These are phyloP conservation scores for Aphaenogaster floridana DNA, from an alignment of 1,140 invertebrate species.

Conservation along the genomic window DNA sequence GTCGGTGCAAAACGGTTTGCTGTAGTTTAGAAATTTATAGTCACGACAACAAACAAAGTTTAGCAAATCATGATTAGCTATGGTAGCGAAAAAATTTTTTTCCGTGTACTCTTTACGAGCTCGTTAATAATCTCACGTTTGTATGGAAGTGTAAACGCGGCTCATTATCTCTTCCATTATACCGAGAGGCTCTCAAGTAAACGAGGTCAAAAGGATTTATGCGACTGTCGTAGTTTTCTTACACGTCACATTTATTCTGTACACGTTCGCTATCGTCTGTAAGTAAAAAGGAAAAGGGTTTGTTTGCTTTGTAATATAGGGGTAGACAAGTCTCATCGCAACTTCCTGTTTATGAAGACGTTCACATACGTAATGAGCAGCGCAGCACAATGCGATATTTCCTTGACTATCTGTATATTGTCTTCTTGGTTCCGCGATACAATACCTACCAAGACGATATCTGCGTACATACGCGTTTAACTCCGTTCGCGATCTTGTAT, in stretches of 20 bases:
- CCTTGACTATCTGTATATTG: slow-evolving; percentile 6
- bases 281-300: neutral
- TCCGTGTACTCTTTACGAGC: slow-evolving; percentile 1
- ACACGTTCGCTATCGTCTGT: too few species aligned
- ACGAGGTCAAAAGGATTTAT: neutral
- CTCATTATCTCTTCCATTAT: slow-evolving; percentile 43
- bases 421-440: neutral
- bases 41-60: too few species aligned
- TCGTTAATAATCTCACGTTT: slow-evolving; percentile 28
- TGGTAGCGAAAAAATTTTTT: too few species aligned
- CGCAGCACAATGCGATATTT: neutral
- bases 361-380: slow-evolving; percentile 31
- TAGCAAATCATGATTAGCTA: too few species aligned
- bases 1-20: too few species aligned
- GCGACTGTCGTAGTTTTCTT: neutral
- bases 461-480: slow-evolving; percentile 12
- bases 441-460: neutral
- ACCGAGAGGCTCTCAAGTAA: neutral
- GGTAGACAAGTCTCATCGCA: slow-evolving; percentile 4
- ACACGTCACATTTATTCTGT: neutral
- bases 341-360: slow-evolving; percentile 1
- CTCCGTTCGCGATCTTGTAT: slow-evolving; percentile 31
- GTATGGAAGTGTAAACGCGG: slow-evolving; percentile 23
- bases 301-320: neutral
- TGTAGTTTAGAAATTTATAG: too few species aligned